Base-by-base conservation (phyloP, 2,113 vertebrate species). In the Cepphus grylle region DNA sequence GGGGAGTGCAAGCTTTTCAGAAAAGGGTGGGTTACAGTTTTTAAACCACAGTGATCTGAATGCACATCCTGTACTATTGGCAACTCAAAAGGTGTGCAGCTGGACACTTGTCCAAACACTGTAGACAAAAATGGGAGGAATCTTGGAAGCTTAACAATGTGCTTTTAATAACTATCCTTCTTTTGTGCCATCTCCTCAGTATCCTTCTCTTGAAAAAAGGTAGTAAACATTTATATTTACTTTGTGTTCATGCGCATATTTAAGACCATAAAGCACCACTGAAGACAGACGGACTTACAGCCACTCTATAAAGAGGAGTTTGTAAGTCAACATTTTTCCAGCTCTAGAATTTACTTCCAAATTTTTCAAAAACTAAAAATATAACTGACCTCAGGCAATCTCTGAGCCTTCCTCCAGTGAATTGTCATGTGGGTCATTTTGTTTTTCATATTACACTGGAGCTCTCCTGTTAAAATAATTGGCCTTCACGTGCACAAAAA, bases 381-480 rank as follows among this genome's bases (percentile, higher is more conserved):
- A 26, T 25, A 59, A 50, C 19, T 83, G 66, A 86, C 36, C 58
- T 88, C 20, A 77, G 67, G 62, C 62, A 93, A 87, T 73, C 49
- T 88, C 23, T 80, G 85, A 80, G 34, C 38, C 45, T 77, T 76
- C 19, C 38, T 86, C 59, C 67, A 77, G 27, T 88, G 42, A 59
- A 87, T 43, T 73, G 38, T 77, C 71, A 42, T 29, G 32, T 66
- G 38, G 47, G 14, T 67, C 1, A 43, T 62, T 91, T 93, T 91
- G 38, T 8, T 86, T 82, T 94, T 87, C n/a, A 34, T 45, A 40
- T 45, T 87, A 49, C 53, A 29, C 27, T 34, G n/a, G 58, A 27
- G 25, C 7, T 72, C 45, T 93, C 52, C 66, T 85, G 53, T 79
- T 94, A 87, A 94, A 96, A 91, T 82, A 87, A 90, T 73, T 91